These are phyloP conservation scores for Aphidius ervi DNA, from an alignment of 1,140 invertebrate genomes.

Conservation along the genomic window DNA sequence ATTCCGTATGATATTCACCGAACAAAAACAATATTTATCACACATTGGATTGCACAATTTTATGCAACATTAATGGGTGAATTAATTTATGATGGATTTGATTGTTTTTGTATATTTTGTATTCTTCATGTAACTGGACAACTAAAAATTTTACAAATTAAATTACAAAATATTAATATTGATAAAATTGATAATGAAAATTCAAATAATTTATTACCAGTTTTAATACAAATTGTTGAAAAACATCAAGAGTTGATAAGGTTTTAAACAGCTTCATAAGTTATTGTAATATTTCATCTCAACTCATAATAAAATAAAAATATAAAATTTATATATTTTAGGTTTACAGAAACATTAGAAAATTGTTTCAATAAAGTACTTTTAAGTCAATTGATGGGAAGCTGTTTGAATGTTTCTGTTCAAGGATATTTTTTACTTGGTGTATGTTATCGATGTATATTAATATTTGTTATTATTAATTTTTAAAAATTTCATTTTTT, in stretches of 20 bases:
- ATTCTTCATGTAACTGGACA: constrained; percentile 27
- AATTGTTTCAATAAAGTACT: constrained; percentile 29
- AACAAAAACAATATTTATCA: constrained; percentile 6
- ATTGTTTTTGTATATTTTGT: constrained; percentile 24
- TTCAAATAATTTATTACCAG: not conserved
- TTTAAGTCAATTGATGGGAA: constrained; percentile 20
- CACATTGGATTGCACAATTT: constrained; percentile 16
- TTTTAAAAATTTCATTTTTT: not conserved
- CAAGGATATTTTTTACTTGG: constrained; percentile 23
- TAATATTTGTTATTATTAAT: not conserved
- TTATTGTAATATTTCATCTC: not conserved
- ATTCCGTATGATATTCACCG: constrained; percentile 20
- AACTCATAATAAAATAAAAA: not conserved
- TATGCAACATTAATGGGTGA: constrained; percentile 16
- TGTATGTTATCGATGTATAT: no score
- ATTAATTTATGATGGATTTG: constrained; percentile 20
- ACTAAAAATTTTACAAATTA: constrained; percentile 17
- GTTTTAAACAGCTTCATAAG: constrained; percentile 7
- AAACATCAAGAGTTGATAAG: constrained; percentile 24
- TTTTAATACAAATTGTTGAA: constrained; percentile 15
- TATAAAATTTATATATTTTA: constrained; percentile 19
- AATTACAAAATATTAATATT: constrained; percentile 9
- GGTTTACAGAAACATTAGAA: constrained; percentile 40
- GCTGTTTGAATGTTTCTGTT: constrained; percentile 24
- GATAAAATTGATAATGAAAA: not conserved